phyloP scores from a whole-genome alignment of 35 echinoderm and acorn worm genomes.

The Amphiura filiformis region DNA sequence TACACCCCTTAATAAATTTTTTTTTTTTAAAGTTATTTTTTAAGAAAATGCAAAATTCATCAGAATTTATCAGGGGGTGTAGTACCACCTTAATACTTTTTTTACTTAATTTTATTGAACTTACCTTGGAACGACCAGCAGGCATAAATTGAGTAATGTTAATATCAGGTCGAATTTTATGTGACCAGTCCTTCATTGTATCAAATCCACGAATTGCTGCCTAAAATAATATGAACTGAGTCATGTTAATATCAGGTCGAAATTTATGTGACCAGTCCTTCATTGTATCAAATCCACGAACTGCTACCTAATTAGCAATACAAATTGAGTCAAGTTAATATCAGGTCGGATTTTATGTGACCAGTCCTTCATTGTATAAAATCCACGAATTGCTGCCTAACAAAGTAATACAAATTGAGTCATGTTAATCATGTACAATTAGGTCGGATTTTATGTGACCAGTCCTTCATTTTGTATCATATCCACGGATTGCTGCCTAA shows the following conservation, averaged over 20 bases:
- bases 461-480: conserved; percentile 27
- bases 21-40: background rate
- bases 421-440: too few species aligned
- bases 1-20: background rate
- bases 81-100: background rate
- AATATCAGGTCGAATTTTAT: background rate
- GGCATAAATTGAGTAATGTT: conserved; percentile 21
- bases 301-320: conserved; percentile 26
- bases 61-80: background rate
- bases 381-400: conserved; percentile 26
- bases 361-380: conserved; percentile 24
- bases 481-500: conserved; percentile 22
- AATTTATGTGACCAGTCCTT: background rate
- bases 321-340: conserved; percentile 11
- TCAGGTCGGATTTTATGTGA: background rate
- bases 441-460: background rate
- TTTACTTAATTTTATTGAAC: background rate
- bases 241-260: too few species aligned
- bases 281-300: conserved; percentile 33
- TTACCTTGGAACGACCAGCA: conserved; percentile 28
- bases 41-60: background rate
- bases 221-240: too few species aligned
- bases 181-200: conserved; percentile 5
- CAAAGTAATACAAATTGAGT: too few species aligned
- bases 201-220: conserved; percentile 28